phyloP scores from a whole-genome alignment of 2,888 invertebrate genomes.

The Molorchus minor region DNA sequence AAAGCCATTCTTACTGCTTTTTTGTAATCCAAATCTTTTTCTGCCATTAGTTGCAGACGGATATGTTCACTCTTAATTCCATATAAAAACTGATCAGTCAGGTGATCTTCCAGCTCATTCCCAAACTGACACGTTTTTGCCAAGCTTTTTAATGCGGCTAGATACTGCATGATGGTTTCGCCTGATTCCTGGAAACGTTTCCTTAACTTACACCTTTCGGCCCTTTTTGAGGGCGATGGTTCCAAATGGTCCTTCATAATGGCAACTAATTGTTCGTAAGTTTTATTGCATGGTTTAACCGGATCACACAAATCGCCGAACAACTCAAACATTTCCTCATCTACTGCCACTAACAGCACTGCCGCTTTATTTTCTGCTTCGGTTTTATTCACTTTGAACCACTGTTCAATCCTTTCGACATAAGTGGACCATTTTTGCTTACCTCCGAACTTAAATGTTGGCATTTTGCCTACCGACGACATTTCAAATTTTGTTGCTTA shows the following conservation, averaged over 20 bases:
- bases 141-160: too few relatives aligned
- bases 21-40: too few relatives aligned
- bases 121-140: too few relatives aligned
- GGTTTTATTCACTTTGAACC: not conserved
- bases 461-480: not conserved
- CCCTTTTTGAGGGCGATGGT: not conserved
- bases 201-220: not conserved
- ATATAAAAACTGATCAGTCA: too few relatives aligned
- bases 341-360: not conserved
- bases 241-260: not conserved
- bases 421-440: not conserved
- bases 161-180: too few relatives aligned
- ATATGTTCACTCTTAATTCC: too few relatives aligned
- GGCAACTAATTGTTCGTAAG: not conserved
- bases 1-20: not conserved
- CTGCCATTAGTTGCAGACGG: too few relatives aligned
- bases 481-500: not conserved
- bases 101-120: too few relatives aligned
- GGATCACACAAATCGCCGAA: not conserved
- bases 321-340: not conserved
- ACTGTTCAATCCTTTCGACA: not conserved
- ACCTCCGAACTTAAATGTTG: not conserved
- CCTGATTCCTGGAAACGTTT: not conserved
- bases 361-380: not conserved
- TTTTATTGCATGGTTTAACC: too few relatives aligned